These are phyloP conservation scores for Schizaphis graminum DNA, from an alignment of 2,888 invertebrate species.

Conservation along the genomic window DNA sequence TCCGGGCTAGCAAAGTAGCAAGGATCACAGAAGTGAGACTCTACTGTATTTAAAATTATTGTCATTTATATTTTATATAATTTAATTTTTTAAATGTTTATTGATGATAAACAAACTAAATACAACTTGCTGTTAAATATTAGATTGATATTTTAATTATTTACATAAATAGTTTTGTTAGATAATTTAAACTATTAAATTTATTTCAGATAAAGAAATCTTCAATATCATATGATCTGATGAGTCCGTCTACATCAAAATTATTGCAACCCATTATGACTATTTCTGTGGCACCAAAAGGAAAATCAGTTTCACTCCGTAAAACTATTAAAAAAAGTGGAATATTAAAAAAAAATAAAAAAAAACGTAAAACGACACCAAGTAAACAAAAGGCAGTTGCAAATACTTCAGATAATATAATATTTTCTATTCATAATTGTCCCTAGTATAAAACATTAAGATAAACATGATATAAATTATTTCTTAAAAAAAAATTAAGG, in stretches of 20 bases:
- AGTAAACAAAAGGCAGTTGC: conserved; percentile 49
- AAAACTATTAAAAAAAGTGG: conserved; percentile 56
- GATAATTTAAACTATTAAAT: not conserved
- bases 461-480: not conserved
- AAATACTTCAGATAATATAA: conserved; percentile 44
- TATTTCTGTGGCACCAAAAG: conserved; percentile 41
- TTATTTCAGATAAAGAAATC: conserved; percentile 53
- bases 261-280: conserved; percentile 51
- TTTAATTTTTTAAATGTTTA: not conserved
- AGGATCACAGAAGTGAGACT: no score
- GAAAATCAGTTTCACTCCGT: conserved; percentile 34
- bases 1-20: no score
- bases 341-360: conserved; percentile 50
- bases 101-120: not conserved
- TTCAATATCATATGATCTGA: conserved; percentile 54
- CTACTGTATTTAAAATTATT: conserved; percentile 4
- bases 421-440: conserved; percentile 93
- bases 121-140: conserved; percentile 11
- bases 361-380: conserved; percentile 49
- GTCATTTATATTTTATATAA: not conserved
- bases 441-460: conserved; percentile 71
- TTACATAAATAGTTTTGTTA: not conserved
- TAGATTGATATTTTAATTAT: conserved; percentile 18
- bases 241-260: conserved; percentile 58
- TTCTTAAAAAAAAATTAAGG: not conserved